A percentile compares a stretch with the other conserved stretches of the same genome.
Conservation (phyloP, 2,888 invertebrate species). For the Mythimna vitellina region DNA sequence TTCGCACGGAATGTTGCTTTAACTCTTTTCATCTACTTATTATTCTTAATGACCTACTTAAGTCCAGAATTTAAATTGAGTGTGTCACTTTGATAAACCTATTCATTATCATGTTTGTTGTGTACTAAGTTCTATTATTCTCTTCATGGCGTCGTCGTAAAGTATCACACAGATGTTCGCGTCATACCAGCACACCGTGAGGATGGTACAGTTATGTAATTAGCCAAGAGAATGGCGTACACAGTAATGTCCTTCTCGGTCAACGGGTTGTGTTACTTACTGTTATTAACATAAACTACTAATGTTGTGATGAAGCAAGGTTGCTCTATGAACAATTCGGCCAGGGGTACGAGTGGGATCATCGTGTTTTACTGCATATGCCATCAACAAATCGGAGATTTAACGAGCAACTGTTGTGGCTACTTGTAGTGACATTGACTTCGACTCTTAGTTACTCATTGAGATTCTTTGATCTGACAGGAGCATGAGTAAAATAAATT, state of each 20-base stretch:
- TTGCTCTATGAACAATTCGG: constrained; percentile 67
- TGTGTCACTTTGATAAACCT: constrained; percentile 34
- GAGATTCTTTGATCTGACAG: constrained; percentile 45
- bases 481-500: constrained; percentile 22
- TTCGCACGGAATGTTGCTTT: constrained; percentile 56
- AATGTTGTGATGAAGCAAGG: constrained; percentile 66
- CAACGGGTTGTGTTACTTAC: constrained; percentile 71
- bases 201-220: constrained; percentile 80
- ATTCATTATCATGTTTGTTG: constrained; percentile 33
- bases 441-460: constrained; percentile 19
- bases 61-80: constrained; percentile 42
- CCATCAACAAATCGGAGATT: constrained; percentile 30
- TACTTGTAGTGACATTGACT: constrained; percentile 39
- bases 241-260: constrained; percentile 76
- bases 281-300: constrained; percentile 66
- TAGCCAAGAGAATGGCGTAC: constrained; percentile 75
- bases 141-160: constrained; percentile 49
- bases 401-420: constrained; percentile 29
- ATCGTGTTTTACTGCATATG: constrained; percentile 25
- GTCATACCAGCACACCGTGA: constrained; percentile 60
- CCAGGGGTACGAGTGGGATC: constrained; percentile 62
- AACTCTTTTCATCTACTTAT: constrained; percentile 30
- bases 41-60: constrained; percentile 56
- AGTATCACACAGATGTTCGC: constrained; percentile 64
- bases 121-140: constrained; percentile 50